Percentiles rank a stretch among this genome's conserved stretches.
Conservation (phyloP, 2,888 invertebrate species). For the Nematopogon swammerdamellus region DNA sequence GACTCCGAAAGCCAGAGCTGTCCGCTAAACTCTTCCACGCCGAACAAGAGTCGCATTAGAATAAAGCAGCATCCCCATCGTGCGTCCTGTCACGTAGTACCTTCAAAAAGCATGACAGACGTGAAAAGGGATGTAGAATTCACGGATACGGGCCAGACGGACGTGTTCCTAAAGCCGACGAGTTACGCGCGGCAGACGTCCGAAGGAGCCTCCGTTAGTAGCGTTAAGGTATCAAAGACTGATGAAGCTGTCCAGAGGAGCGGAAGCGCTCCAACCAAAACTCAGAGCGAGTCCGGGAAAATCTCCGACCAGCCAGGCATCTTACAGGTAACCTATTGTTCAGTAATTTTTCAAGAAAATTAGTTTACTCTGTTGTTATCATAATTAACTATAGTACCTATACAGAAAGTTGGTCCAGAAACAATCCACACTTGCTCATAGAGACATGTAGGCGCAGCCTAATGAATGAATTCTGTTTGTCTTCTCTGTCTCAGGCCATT, state of each 20-base stretch:
- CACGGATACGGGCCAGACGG: conserved; percentile 39
- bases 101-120: conserved; percentile 62
- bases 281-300: conserved; percentile 19
- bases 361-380: too few relatives aligned
- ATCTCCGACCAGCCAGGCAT: conserved; percentile 52
- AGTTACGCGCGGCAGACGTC: conserved; percentile 47
- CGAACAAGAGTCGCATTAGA: conserved; percentile 52
- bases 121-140: conserved; percentile 53
- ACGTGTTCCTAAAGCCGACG: conserved; percentile 25
- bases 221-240: conserved; percentile 52
- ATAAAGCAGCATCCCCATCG: conserved; percentile 29
- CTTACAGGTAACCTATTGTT: conserved; percentile 60
- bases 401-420: too few relatives aligned
- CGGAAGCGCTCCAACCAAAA: conserved; percentile 20
- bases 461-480: too few relatives aligned
- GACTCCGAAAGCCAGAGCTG: conserved; percentile 60
- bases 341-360: too few relatives aligned
- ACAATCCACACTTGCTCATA: too few relatives aligned
- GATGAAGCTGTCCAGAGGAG: conserved; percentile 25
- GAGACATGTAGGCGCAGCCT: too few relatives aligned
- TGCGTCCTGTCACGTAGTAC: conserved; percentile 37
- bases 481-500: too few relatives aligned
- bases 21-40: conserved; percentile 49
- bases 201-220: conserved; percentile 41
- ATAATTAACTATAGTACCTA: too few relatives aligned